Conservation (phyloP, 2,797 vertebrate species). For the Arrhamphus sclerolepis region DNA sequence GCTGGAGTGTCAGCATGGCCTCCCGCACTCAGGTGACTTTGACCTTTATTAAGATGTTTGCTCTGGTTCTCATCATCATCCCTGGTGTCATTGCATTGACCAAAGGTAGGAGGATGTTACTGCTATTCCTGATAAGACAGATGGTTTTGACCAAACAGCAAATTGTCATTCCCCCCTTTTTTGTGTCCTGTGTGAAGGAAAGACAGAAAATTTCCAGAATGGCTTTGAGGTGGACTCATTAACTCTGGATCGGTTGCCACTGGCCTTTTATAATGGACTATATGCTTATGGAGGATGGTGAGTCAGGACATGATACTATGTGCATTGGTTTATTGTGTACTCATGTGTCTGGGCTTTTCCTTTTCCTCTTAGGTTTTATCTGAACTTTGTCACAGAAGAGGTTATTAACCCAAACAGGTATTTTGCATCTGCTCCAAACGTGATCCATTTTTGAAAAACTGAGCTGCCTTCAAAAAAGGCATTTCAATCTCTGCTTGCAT, state of each 20-base stretch:
- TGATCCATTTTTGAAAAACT: neutral
- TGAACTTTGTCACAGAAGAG: conserved; percentile 90
- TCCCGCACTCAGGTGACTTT: conserved; percentile 79
- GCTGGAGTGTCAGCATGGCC: conserved; percentile 83
- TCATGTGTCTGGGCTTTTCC: conserved; percentile 5
- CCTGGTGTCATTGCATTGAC: conserved; percentile 79
- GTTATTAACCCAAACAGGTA: conserved; percentile 90
- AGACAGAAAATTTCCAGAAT: conserved; percentile 85
- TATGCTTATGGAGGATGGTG: conserved; percentile 93
- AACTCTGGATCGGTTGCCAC: conserved; percentile 82
- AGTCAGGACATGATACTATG: conserved; percentile 16
- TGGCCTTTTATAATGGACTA: conserved; percentile 91
- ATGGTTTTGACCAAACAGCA: neutral
- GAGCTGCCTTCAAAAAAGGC: neutral
- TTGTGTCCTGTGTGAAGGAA: conserved; percentile 69
- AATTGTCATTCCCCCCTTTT: neutral
- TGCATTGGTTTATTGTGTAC: no score
- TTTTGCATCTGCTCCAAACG: neutral
- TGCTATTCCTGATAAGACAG: neutral
- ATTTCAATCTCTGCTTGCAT: neutral
- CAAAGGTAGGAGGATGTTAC: conserved; percentile 65
- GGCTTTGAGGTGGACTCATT: conserved; percentile 80
- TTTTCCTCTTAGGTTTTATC: conserved; percentile 83
- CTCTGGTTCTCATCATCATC: conserved; percentile 82
- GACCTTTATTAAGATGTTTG: conserved; percentile 80